Percentiles rank a stretch among this genome's conserved stretches.
Evolutionary conservation across 92 coral and sea anemone species (phyloP).

Genomic region (Montipora capitata): DNA sequence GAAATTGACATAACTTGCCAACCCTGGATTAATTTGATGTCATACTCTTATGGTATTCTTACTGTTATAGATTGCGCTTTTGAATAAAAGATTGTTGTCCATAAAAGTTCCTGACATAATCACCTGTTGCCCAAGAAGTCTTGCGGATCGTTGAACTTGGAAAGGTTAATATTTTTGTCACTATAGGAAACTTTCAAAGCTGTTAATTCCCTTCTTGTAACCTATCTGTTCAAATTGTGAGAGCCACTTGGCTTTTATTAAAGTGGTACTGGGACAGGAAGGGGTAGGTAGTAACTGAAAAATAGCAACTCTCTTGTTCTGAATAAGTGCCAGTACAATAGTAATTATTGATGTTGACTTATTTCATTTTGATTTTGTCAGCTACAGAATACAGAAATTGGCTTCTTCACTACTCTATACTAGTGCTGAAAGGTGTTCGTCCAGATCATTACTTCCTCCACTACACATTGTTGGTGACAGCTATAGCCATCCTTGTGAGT

Average conservation of each 20-base stretch:
- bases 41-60: not conserved
- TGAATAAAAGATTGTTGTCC: slow-evolving; percentile 55
- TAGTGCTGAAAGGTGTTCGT: slow-evolving; percentile 59
- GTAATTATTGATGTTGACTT: not conserved
- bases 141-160: slow-evolving; percentile 61
- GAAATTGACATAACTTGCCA: no score
- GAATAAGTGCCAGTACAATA: not conserved
- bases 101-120: slow-evolving; percentile 73
- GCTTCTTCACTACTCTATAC: slow-evolving; percentile 72
- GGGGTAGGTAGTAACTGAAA: not conserved
- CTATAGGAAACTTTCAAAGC: no score
- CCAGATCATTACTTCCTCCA: slow-evolving; percentile 41
- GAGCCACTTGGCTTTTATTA: no score
- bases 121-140: slow-evolving; percentile 58
- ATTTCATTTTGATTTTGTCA: slow-evolving; percentile 2
- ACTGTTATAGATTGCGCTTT: slow-evolving; percentile 41
- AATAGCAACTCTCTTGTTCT: not conserved
- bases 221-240: no score
- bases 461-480: slow-evolving; percentile 50
- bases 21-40: no score
- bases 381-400: slow-evolving; percentile 68
- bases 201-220: no score
- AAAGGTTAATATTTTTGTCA: slow-evolving; percentile 42
- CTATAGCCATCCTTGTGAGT: slow-evolving; percentile 47
- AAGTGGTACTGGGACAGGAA: no score